Evolutionary conservation across 2,113 vertebrate species (phyloP).

Genomic region (Motacilla tschutschensis): DNA sequence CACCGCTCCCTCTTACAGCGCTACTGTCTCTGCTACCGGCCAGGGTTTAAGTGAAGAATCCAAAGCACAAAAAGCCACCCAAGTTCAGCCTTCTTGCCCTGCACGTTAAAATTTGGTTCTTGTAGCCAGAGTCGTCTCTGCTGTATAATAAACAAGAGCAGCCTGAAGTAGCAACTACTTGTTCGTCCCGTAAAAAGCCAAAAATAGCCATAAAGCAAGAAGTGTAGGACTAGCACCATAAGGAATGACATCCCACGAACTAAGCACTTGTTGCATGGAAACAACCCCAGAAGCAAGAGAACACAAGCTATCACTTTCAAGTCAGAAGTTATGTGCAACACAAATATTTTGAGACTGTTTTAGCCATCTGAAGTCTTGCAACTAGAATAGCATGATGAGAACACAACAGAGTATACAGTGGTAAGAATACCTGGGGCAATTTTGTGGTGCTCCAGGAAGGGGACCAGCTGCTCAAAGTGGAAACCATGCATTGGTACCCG

Average conservation of each 20-base stretch:
- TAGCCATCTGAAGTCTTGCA: not conserved
- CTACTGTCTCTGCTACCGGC: not conserved
- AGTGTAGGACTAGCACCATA: not conserved
- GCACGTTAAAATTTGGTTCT: not conserved
- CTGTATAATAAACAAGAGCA: not conserved
- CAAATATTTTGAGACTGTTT: not conserved
- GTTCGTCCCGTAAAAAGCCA: not conserved
- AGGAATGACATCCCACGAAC: not conserved
- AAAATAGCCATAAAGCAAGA: not conserved
- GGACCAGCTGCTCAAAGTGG: not conserved
- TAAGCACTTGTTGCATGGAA: not conserved
- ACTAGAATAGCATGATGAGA: not conserved
- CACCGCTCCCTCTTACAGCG: accelerated
- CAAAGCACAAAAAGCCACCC: not conserved
- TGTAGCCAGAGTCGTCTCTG: not conserved
- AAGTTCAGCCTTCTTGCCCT: not conserved
- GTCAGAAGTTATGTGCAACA: not conserved
- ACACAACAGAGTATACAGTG: not conserved
- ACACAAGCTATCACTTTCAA: not conserved
- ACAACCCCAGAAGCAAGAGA: not conserved
- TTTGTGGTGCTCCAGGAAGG: not conserved
- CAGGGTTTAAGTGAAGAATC: not conserved
- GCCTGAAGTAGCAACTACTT: not conserved
- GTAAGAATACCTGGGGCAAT: not conserved
- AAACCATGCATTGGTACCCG: not conserved